Base-by-base conservation (phyloP, 2,888 invertebrate genomes). In the Drosophila aldrichi region DNA sequence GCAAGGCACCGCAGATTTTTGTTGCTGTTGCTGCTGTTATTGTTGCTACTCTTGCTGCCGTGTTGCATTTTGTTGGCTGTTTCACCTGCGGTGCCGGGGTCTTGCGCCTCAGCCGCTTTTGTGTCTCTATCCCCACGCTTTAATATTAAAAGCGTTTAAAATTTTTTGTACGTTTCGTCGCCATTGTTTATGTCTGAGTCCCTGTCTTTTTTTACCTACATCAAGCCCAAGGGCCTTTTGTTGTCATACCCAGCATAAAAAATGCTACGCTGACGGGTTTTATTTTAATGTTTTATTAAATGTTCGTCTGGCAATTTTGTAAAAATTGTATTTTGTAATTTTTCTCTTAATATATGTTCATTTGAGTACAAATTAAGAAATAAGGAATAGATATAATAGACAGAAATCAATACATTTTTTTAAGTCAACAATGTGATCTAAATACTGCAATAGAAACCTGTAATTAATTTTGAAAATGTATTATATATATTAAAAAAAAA, bases 131-230 rank as follows among this genome's bases (percentile, higher is more conserved):
- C 69, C 77, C 74, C 74, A 60, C 51, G 86, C 86, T 87, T 89
- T 88, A 89, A 82, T 89, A 87, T 89, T 87, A 85, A 86, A 89
- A 87, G 86, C 82, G 82, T 82, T 87, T 87, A 82, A 82, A 69
- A 74, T 77, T 82, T 66, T 76, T 76, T 74, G 74, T 69, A 74
- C 69, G 59, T 81, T 87, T 79, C 71, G 85, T 77, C 84, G 82
- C 75, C 75, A 75, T 81, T 81, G 73, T 70, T 83, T 63, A 67
- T 74, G 76, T 71, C 70, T 71, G 67, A 40, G 18, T 49, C 40
- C n/a, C 18, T n/a, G n/a, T n/a, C 22, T 32, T 25, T n/a, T 18
- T 52, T 32, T 54, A 8, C 41, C 32, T n/a, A 18, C 3, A 38
- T 49, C 22, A 18, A 18, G 44, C n/a, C 18, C 43, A 38, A 25